phyloP scores from a whole-genome alignment of 2,113 vertebrate genomes.

The Mobula birostris region DNA sequence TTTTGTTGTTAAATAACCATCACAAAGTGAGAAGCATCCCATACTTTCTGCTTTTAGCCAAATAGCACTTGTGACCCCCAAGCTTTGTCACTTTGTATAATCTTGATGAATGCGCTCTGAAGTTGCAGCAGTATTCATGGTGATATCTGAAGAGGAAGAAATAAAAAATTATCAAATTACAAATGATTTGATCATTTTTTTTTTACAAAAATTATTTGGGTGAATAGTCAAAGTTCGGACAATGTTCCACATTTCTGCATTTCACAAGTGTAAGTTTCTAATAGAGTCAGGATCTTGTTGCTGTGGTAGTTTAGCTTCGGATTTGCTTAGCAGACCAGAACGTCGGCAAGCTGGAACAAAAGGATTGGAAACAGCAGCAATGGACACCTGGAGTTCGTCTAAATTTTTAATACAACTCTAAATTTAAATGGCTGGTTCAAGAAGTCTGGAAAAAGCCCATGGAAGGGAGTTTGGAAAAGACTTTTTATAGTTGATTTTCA shows the following conservation, averaged over 20 bases:
- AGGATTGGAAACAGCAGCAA: neutral
- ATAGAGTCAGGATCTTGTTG: constrained; percentile 17
- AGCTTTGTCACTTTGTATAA: neutral
- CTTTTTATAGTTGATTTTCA: neutral
- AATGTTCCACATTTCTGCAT: neutral
- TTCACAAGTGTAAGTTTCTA: neutral
- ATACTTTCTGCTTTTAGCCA: neutral
- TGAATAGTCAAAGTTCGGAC: neutral
- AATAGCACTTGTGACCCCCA: no score
- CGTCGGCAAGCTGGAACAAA: neutral
- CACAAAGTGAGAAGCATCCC: neutral
- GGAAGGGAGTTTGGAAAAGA: neutral
- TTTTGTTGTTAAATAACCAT: no score
- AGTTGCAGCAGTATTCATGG: no score
- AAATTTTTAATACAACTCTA: neutral
- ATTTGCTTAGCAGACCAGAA: constrained; percentile 25
- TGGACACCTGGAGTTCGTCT: neutral
- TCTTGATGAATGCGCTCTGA: neutral
- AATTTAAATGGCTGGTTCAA: neutral
- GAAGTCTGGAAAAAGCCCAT: neutral
- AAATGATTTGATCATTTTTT: neutral
- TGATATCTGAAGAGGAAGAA: neutral
- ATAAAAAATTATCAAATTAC: neutral
- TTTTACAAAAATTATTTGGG: neutral
- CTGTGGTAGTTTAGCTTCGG: constrained; percentile 1